phyloP scores from a whole-genome alignment of 1,140 invertebrate species.

The Ectropis grisescens region DNA sequence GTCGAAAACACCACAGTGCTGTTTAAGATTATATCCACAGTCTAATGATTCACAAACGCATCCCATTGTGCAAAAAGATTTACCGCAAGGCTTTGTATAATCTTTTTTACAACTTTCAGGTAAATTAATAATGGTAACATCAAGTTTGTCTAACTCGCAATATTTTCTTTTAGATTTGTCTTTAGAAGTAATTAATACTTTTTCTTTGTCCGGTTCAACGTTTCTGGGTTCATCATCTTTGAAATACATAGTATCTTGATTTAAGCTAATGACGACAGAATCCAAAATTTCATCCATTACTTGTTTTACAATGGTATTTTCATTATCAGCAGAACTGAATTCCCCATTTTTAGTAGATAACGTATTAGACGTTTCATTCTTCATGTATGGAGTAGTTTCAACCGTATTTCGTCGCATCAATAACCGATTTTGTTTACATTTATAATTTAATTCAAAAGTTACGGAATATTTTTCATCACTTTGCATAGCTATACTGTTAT shows the following conservation, averaged over 20 bases:
- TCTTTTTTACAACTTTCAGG: constrained; percentile 14
- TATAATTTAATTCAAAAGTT: constrained; percentile 46
- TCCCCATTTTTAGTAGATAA: no score
- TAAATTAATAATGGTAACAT: constrained; percentile 49
- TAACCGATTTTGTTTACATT: constrained; percentile 34
- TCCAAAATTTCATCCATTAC: constrained; percentile 35
- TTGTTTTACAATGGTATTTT: no score
- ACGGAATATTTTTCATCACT: constrained; percentile 15
- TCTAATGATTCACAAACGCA: constrained; percentile 48
- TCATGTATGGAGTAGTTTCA: no score
- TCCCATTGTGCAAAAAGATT: constrained; percentile 39
- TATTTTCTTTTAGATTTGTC: constrained; percentile 42
- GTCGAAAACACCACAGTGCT: constrained; percentile 40
- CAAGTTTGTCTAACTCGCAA: constrained; percentile 43
- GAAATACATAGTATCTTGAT: constrained; percentile 33
- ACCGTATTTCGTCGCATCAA: constrained; percentile 38
- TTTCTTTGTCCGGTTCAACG: no score
- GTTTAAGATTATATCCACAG: constrained; percentile 30
- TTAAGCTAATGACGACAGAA: constrained; percentile 43
- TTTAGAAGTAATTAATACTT: constrained; percentile 13
- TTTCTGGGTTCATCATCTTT: constrained; percentile 26
- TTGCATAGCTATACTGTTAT: constrained; percentile 21
- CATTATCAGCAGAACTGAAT: no score
- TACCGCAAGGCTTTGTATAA: constrained; percentile 20
- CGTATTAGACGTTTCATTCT: no score